Evolutionary conservation across 2,797 vertebrate genomes (phyloP).

Genomic region (Picus viridis): DNA sequence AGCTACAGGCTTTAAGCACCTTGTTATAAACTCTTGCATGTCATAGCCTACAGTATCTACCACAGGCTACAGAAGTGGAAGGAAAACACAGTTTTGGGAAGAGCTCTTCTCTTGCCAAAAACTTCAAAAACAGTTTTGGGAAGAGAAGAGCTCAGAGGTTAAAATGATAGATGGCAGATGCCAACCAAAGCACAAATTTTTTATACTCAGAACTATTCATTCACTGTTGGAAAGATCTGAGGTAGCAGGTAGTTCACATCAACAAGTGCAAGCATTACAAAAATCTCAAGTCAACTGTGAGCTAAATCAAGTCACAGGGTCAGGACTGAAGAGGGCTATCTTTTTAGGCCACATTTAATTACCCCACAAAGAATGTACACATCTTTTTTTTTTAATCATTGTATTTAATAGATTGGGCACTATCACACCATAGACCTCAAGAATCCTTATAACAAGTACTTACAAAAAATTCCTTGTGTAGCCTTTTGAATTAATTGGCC

Average conservation of each 20-base stretch:
- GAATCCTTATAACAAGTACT: neutral
- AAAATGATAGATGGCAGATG: neutral
- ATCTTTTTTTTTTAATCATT: neutral
- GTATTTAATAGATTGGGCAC: neutral
- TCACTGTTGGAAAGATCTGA: neutral
- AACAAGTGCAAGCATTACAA: neutral
- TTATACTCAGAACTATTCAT: neutral
- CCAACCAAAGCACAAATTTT: neutral
- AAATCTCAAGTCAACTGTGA: neutral
- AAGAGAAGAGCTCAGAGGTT: neutral
- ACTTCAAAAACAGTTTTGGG: neutral
- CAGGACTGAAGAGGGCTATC: neutral
- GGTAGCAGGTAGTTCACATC: neutral
- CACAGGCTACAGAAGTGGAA: fast-evolving
- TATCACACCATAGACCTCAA: neutral
- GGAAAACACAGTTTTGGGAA: neutral
- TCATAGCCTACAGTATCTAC: neutral
- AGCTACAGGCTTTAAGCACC: neutral
- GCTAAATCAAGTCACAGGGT: neutral
- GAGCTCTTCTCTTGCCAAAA: too few species aligned
- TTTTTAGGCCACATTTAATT: neutral
- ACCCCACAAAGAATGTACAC: neutral
- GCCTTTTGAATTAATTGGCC: neutral
- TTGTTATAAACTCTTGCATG: neutral
- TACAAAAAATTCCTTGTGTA: neutral